Evolutionary conservation across 35 echinoderm and acorn worm species (phyloP).

Genomic region (Heliocidaris tuberculata): DNA sequence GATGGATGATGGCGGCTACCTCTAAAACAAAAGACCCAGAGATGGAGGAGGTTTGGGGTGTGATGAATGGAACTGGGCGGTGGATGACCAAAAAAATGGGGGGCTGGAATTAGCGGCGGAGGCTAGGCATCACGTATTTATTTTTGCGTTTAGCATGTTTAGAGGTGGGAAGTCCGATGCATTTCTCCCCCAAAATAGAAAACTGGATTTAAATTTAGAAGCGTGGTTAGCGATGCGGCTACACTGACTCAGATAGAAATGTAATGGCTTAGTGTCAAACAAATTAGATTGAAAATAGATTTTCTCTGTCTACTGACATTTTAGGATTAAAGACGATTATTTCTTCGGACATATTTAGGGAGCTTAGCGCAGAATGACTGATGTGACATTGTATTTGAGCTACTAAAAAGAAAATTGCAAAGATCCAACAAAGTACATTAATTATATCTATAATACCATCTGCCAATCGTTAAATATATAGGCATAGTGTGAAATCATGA

Average conservation of each 20-base stretch:
- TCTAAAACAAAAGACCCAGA: slow-evolving; percentile 23
- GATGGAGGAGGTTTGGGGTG: not conserved
- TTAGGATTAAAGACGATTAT: not conserved
- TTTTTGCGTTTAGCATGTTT: not conserved
- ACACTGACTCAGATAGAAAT: not conserved
- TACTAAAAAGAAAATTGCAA: not conserved
- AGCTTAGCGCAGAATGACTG: not conserved
- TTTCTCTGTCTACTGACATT: not conserved
- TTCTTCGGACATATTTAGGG: not conserved
- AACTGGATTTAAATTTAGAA: not conserved
- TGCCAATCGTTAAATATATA: not conserved
- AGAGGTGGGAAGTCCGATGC: not conserved
- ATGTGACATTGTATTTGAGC: not conserved
- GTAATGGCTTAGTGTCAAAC: not conserved
- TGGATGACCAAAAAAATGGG: not conserved
- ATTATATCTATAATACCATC: not conserved
- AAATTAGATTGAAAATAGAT: not conserved
- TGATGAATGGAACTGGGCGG: slow-evolving; percentile 5
- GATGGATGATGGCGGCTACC: not conserved
- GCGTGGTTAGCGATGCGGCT: not conserved
- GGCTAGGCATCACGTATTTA: not conserved
- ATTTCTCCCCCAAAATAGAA: not conserved
- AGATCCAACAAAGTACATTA: not conserved
- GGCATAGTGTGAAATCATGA: not conserved
- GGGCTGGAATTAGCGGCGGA: not conserved